Evolutionary conservation across 2,797 vertebrate genomes (phyloP).

Genomic region (Crotalus adamanteus): DNA sequence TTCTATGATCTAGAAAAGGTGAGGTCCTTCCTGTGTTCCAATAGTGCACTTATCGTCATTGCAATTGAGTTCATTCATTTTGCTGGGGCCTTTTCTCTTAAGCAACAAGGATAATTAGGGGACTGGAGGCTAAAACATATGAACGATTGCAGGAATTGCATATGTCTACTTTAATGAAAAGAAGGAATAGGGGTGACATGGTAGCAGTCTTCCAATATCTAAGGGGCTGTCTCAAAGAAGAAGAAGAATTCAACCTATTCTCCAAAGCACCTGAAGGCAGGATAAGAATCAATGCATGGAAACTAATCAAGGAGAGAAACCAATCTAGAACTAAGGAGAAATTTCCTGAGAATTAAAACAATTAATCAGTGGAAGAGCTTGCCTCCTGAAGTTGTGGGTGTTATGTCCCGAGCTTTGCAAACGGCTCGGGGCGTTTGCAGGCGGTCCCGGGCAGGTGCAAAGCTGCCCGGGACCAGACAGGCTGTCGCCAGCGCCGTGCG

Average conservation of each 20-base stretch:
- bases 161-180: not conserved
- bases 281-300: not conserved
- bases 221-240: not conserved
- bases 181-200: not conserved
- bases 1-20: not conserved
- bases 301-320: not conserved
- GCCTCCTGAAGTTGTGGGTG: not conserved
- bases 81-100: not conserved
- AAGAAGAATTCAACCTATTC: not conserved
- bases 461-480: too few species aligned
- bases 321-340: not conserved
- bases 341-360: not conserved
- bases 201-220: not conserved
- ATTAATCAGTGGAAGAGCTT: not conserved
- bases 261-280: not conserved
- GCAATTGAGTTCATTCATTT: not conserved
- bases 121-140: not conserved
- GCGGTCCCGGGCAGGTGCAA: too few species aligned
- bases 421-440: too few species aligned
- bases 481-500: too few species aligned
- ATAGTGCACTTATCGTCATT: not conserved
- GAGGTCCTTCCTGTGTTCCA: not conserved
- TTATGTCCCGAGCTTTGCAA: too few species aligned
- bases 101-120: not conserved
- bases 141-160: not conserved